phyloP scores from a whole-genome alignment of 2,888 invertebrate species.

The Glomeris marginata region DNA sequence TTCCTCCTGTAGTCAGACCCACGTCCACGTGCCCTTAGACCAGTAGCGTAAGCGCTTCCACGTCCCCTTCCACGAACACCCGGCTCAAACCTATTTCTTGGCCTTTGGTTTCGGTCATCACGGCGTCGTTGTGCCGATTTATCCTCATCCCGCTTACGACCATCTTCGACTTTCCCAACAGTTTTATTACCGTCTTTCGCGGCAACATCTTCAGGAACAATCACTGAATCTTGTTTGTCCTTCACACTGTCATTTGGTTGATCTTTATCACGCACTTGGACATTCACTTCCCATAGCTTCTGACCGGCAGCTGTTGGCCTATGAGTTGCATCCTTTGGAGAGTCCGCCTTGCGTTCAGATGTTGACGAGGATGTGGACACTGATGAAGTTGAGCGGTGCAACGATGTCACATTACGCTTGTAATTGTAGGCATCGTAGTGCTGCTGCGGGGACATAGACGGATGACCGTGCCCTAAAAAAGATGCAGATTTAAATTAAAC shows the following conservation, averaged over 20 bases:
- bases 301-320: slow-evolving; percentile 14
- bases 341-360: slow-evolving; percentile 25
- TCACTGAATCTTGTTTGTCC: slow-evolving; percentile 43
- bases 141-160: slow-evolving; percentile 18
- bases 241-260: slow-evolving; percentile 30
- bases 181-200: slow-evolving; percentile 9
- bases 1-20: slow-evolving; percentile 17
- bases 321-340: slow-evolving; percentile 20
- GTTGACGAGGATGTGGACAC: slow-evolving; percentile 24
- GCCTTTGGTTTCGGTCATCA: slow-evolving; percentile 8
- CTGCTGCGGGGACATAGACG: slow-evolving; percentile 27
- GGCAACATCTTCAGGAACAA: slow-evolving; percentile 8
- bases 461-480: slow-evolving; percentile 25
- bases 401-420: slow-evolving; percentile 28
- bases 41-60: slow-evolving; percentile 13
- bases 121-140: slow-evolving; percentile 22
- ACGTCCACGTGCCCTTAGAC: slow-evolving; percentile 26
- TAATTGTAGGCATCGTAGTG: slow-evolving; percentile 25
- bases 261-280: too few species aligned
- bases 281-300: neutral
- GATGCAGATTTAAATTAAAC: too few species aligned
- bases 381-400: slow-evolving; percentile 29
- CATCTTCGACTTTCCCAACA: slow-evolving; percentile 6
- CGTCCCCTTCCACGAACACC: slow-evolving; percentile 9
- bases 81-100: slow-evolving; percentile 5